phyloP scores from a whole-genome alignment of 2,888 invertebrate genomes.

The Microctonus hyperodae region DNA sequence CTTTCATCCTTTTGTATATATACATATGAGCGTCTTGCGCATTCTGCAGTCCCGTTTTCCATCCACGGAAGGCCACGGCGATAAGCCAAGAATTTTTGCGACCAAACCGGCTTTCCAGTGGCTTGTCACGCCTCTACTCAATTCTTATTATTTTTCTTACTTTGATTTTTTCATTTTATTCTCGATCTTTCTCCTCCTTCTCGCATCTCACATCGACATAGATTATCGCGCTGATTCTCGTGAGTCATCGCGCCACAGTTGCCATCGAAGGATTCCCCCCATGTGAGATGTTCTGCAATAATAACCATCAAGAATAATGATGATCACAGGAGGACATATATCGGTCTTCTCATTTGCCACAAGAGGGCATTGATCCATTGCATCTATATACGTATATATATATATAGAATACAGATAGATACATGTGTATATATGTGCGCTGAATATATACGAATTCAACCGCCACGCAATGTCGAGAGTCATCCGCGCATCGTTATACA shows the following conservation, averaged over 20 bases:
- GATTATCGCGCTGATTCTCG: conserved; percentile 30
- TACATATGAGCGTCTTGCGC: neutral
- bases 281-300: neutral
- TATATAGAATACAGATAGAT: neutral
- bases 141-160: neutral
- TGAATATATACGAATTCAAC: conserved; percentile 19
- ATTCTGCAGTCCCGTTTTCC: conserved; percentile 29
- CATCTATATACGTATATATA: neutral
- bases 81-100: conserved; percentile 32
- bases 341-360: conserved; percentile 12
- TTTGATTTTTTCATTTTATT: neutral
- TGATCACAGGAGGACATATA: conserved; percentile 20
- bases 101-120: conserved; percentile 31
- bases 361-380: conserved; percentile 19
- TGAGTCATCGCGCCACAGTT: conserved; percentile 28
- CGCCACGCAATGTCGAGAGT: conserved; percentile 39
- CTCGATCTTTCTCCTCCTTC: neutral
- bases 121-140: conserved; percentile 31
- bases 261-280: neutral
- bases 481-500: conserved; percentile 50
- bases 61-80: conserved; percentile 24
- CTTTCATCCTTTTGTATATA: neutral
- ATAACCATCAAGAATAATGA: conserved; percentile 25
- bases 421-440: too few species aligned
- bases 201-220: conserved; percentile 24